A percentile compares a stretch with the other conserved stretches of the same genome.
phyloP scores from a whole-genome alignment of 2,797 vertebrate species.

The Clarias pachynema region DNA sequence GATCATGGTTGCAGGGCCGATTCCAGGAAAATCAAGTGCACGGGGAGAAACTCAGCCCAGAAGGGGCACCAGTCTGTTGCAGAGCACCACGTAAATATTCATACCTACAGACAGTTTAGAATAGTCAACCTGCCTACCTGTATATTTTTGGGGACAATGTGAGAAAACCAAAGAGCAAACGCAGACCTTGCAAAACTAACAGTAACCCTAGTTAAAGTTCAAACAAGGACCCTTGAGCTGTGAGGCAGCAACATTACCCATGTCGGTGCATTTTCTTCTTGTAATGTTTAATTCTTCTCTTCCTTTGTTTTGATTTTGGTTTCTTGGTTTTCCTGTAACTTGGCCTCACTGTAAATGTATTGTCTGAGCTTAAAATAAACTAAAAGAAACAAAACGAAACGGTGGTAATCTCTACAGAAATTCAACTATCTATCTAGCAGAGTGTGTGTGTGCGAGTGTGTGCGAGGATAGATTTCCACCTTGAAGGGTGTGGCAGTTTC shows the following conservation, averaged over 20 bases:
- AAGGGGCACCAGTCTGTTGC: neutral
- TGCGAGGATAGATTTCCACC: slow-evolving; percentile 70
- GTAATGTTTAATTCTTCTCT: neutral
- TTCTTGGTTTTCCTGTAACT: neutral
- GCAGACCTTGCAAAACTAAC: neutral
- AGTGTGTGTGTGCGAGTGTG: neutral
- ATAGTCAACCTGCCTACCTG: neutral
- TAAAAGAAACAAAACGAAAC: neutral
- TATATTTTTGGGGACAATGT: neutral
- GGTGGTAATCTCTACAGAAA: neutral
- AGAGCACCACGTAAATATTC: neutral
- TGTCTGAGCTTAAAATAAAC: neutral
- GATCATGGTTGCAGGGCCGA: neutral
- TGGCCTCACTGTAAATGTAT: neutral
- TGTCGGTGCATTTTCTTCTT: neutral
- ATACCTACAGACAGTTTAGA: neutral
- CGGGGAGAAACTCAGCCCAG: neutral
- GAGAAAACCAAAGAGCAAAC: slow-evolving; percentile 1
- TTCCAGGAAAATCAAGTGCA: neutral
- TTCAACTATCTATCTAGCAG: neutral
- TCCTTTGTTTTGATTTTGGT: slow-evolving; percentile 1
- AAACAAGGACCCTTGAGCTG: neutral
- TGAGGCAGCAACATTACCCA: neutral
- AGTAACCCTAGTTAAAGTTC: neutral
- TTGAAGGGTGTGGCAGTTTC: slow-evolving; percentile 93